Percentiles rank a stretch among this genome's conserved stretches.
phyloP scores from a whole-genome alignment of 2,113 vertebrate genomes.

The Nyctereutes procyonoides region DNA sequence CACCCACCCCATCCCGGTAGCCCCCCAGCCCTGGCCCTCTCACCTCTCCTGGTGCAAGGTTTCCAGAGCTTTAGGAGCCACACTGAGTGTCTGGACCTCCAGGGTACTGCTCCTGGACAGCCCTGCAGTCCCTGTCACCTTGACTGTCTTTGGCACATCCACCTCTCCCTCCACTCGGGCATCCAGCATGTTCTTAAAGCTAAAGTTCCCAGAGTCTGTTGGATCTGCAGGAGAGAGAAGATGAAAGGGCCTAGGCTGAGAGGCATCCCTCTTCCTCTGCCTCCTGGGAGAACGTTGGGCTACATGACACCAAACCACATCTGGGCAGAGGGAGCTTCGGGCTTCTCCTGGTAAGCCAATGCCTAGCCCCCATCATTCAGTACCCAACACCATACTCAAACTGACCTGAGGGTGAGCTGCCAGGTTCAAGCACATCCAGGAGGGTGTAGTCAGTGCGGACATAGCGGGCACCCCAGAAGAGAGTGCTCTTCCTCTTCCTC shows the following conservation, averaged over 20 bases:
- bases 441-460: constrained; percentile 78
- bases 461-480: constrained; percentile 76
- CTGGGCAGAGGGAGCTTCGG: not conserved
- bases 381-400: rapidly evolving
- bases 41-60: constrained; percentile 78
- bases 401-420: constrained; percentile 72
- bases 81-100: constrained; percentile 77
- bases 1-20: rapidly evolving
- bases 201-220: constrained; percentile 70
- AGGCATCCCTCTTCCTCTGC: rapidly evolving
- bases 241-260: not conserved
- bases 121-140: not conserved
- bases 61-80: constrained; percentile 59
- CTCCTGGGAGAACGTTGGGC: not conserved
- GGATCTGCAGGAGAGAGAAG: constrained; percentile 65
- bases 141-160: not conserved
- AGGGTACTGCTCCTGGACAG: constrained; percentile 63
- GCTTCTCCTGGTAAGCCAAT: not conserved
- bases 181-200: constrained; percentile 70
- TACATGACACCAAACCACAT: not conserved
- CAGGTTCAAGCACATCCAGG: constrained; percentile 69
- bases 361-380: rapidly evolving
- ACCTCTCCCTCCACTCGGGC: constrained; percentile 71
- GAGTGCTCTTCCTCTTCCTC: constrained; percentile 73
- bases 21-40: not conserved